Conservation (phyloP, 2,888 invertebrate species). For the Cepaea hortensis region DNA sequence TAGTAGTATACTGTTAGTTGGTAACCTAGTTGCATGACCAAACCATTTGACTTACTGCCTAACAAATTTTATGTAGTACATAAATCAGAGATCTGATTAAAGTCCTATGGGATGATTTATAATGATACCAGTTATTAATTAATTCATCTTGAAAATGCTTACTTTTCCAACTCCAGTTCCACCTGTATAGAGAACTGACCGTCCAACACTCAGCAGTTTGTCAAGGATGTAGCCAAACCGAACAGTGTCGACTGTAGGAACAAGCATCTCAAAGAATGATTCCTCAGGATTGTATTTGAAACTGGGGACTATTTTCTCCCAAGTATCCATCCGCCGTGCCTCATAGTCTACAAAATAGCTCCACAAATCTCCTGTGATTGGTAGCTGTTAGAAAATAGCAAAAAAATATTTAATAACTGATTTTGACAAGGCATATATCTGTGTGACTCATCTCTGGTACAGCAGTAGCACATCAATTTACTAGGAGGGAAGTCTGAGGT, state of each 20-base stretch:
- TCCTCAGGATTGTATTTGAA: conserved; percentile 84
- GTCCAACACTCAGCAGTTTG: conserved; percentile 83
- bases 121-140: background rate
- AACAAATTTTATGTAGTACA: too few species aligned
- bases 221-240: conserved; percentile 89
- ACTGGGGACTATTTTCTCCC: conserved; percentile 86
- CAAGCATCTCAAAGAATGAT: conserved; percentile 92
- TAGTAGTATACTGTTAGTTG: too few species aligned
- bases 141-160: conserved; percentile 31
- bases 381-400: conserved; percentile 80
- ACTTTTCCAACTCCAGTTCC: conserved; percentile 90
- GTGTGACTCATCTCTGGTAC: too few species aligned
- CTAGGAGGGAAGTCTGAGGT: too few species aligned
- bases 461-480: too few species aligned
- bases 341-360: conserved; percentile 86
- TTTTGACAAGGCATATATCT: too few species aligned
- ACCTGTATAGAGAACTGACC: conserved; percentile 92
- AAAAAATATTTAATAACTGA: too few species aligned
- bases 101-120: background rate
- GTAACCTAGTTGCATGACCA: too few species aligned
- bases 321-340: conserved; percentile 84
- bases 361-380: conserved; percentile 85
- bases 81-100: too few species aligned
- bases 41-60: too few species aligned
- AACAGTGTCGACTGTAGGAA: conserved; percentile 93